phyloP scores from a whole-genome alignment of 2,797 vertebrate species.

The Ctenosaura bakeri region DNA sequence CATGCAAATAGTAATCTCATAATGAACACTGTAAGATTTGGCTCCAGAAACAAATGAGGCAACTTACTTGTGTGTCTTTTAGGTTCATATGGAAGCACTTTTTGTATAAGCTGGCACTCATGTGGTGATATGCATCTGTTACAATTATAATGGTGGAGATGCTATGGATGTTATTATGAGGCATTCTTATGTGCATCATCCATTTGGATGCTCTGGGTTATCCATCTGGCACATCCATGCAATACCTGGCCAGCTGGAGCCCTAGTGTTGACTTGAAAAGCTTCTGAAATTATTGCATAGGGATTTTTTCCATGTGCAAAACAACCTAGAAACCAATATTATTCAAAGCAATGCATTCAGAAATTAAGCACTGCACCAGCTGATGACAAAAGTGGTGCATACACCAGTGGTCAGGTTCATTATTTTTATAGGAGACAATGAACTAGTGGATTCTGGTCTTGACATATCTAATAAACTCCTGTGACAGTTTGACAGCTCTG shows the following conservation, averaged over 20 bases:
- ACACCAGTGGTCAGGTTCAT: too few species aligned
- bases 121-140: background rate
- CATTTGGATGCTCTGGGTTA: background rate
- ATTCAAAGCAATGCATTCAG: background rate
- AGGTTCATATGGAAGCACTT: background rate
- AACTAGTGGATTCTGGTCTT: background rate
- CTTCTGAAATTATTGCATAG: background rate
- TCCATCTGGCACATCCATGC: background rate
- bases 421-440: constrained; percentile 7
- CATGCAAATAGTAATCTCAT: background rate
- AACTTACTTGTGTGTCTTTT: background rate
- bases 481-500: constrained; percentile 15
- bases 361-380: too few species aligned
- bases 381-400: background rate
- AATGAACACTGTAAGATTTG: background rate
- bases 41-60: background rate
- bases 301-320: background rate
- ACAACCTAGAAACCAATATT: background rate
- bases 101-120: background rate
- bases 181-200: too few species aligned
- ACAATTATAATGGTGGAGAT: background rate
- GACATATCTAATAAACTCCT: constrained; percentile 4
- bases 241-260: background rate
- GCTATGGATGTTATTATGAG: too few species aligned
- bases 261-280: background rate